A percentile compares a stretch with the other conserved stretches of the same genome.
phyloP scores from a whole-genome alignment of 2,888 invertebrate species.

The Amiota mariae region DNA sequence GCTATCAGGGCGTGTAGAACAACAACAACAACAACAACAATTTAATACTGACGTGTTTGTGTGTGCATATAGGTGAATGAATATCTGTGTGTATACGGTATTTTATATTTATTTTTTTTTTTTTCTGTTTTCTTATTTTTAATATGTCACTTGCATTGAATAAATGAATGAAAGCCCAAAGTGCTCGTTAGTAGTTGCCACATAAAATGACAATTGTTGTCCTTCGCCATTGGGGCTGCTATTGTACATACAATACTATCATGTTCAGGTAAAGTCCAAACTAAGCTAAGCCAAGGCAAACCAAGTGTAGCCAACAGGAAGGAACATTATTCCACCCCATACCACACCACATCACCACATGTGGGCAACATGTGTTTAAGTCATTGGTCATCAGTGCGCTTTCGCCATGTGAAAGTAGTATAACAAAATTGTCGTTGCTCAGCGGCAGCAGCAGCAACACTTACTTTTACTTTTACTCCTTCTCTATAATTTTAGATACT shows the following conservation, averaged over 20 bases:
- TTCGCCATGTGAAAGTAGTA: no score
- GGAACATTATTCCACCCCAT: conserved; percentile 40
- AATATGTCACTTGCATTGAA: conserved; percentile 34
- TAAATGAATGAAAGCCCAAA: conserved; percentile 49
- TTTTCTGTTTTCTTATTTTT: background rate
- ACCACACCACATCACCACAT: conserved; percentile 32
- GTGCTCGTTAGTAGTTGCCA: conserved; percentile 60
- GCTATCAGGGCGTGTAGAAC: no score
- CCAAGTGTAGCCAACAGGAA: background rate
- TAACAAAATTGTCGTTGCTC: no score
- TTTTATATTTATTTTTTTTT: no score
- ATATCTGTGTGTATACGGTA: conserved; percentile 26
- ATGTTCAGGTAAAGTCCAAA: no score
- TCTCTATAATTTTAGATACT: no score
- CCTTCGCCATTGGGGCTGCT: conserved; percentile 17
- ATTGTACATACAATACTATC: conserved; percentile 21
- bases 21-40: no score
- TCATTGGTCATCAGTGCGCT: no score
- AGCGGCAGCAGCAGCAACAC: no score
- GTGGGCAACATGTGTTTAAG: no score
- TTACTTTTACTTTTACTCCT: no score
- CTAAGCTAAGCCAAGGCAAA: no score
- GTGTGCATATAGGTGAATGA: background rate
- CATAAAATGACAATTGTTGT: conserved; percentile 42
- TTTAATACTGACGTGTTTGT: background rate